phyloP scores from a whole-genome alignment of 2,888 invertebrate genomes.

The Cerastis rubricosa region DNA sequence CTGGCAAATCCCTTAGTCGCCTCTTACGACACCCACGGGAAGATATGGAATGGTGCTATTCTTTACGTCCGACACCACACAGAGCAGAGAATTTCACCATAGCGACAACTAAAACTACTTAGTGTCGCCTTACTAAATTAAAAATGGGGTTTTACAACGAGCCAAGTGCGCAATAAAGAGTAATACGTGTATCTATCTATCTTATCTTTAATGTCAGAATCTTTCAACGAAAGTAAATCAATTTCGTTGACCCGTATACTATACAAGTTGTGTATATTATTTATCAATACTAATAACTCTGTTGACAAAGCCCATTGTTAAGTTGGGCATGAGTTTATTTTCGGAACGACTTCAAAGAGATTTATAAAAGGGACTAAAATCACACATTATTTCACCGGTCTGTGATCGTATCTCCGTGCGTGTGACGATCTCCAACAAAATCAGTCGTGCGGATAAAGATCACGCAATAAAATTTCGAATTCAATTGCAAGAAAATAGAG shows the following conservation, averaged over 20 bases:
- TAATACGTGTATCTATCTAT: neutral
- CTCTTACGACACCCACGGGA: too few species aligned
- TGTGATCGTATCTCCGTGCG: slow-evolving; percentile 8
- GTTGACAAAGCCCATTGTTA: slow-evolving; percentile 3
- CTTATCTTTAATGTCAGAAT: neutral
- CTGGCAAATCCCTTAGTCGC: too few species aligned
- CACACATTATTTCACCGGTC: slow-evolving; percentile 6
- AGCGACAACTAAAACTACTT: neutral
- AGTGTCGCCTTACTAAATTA: neutral
- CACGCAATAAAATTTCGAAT: neutral
- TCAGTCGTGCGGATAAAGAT: slow-evolving; percentile 13
- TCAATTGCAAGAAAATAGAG: slow-evolving; percentile 6
- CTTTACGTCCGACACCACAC: too few species aligned
- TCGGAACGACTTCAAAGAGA: slow-evolving; percentile 8
- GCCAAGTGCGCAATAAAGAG: neutral
- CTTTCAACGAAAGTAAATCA: neutral
- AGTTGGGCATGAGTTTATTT: slow-evolving; percentile 13
- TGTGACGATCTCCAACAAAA: slow-evolving; percentile 7
- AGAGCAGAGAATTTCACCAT: too few species aligned
- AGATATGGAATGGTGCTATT: too few species aligned
- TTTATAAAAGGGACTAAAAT: slow-evolving; percentile 11
- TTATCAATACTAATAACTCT: slow-evolving; percentile 6
- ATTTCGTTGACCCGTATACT: neutral
- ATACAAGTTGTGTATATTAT: neutral
- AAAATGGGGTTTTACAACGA: neutral